Conservation (phyloP, 1,140 invertebrate species). For the Ylistrum balloti region DNA sequence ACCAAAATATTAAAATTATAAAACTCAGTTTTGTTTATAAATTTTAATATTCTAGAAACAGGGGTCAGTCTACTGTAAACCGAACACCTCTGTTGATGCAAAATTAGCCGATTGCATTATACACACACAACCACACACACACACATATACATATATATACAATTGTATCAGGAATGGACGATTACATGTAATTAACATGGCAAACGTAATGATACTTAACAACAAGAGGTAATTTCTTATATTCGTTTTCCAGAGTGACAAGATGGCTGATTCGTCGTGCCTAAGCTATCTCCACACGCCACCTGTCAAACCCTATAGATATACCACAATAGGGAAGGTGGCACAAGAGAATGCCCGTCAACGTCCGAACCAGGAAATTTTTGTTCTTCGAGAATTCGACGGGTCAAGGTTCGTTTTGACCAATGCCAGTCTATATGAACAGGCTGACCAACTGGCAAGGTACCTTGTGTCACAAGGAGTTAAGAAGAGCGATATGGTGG, state of each 20-base stretch:
- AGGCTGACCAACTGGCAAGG: constrained; percentile 31
- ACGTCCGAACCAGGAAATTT: constrained; percentile 43
- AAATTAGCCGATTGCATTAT: too few relatives aligned
- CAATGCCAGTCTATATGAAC: neutral
- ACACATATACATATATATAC: too few relatives aligned
- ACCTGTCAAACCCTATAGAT: neutral
- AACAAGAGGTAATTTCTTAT: too few relatives aligned
- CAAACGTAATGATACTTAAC: too few relatives aligned
- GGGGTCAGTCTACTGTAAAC: too few relatives aligned
- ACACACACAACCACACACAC: too few relatives aligned
- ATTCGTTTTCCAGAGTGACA: neutral
- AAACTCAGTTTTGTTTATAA: too few relatives aligned
- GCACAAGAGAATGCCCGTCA: neutral
- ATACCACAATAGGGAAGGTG: neutral
- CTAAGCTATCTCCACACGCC: constrained; percentile 44
- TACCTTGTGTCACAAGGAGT: constrained; percentile 37
- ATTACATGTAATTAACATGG: too few relatives aligned
- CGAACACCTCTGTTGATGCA: too few relatives aligned
- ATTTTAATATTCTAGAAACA: too few relatives aligned
- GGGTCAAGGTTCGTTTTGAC: constrained; percentile 39
- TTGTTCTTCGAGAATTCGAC: constrained; percentile 37
- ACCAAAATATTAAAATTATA: too few relatives aligned
- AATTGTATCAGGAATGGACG: too few relatives aligned
- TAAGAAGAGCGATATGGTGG: constrained; percentile 40
- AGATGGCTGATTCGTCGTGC: neutral